These are phyloP conservation scores for Hemicentrotus pulcherrimus DNA, from an alignment of 35 echinoderm and acorn worm genomes.

Conservation along the genomic window DNA sequence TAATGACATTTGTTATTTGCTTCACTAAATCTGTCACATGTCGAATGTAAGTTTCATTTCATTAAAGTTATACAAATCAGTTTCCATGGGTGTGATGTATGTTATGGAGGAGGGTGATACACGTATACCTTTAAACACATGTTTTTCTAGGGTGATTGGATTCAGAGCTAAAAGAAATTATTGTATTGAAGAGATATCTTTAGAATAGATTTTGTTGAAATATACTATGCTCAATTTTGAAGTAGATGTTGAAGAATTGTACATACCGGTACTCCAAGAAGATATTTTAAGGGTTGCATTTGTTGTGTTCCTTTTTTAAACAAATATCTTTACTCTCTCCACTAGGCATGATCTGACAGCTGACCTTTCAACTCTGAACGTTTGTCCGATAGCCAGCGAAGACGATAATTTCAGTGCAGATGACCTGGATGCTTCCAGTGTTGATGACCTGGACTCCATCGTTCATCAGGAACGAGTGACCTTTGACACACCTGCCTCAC, in stretches of 20 bases:
- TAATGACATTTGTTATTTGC: background rate
- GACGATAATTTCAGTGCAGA: slow-evolving; percentile 86
- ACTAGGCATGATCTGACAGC: slow-evolving; percentile 75
- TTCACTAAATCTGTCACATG: background rate
- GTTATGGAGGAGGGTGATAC: too few relatives aligned
- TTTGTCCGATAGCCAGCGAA: slow-evolving; percentile 71
- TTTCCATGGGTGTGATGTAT: background rate
- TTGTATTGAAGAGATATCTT: too few relatives aligned
- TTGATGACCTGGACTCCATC: slow-evolving; percentile 60
- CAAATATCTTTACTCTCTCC: background rate
- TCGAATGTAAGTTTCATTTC: background rate
- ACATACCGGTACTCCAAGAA: too few relatives aligned
- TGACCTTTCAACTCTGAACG: slow-evolving; percentile 76
- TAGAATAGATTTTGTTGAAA: too few relatives aligned
- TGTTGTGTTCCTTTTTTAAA: background rate
- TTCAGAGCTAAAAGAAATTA: too few relatives aligned
- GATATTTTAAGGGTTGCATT: too few relatives aligned
- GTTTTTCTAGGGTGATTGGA: too few relatives aligned
- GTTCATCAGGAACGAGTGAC: slow-evolving; percentile 52
- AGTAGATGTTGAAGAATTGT: too few relatives aligned
- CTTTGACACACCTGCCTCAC: slow-evolving; percentile 73
- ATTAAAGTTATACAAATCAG: background rate
- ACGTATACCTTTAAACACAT: too few relatives aligned
- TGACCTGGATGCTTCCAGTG: slow-evolving; percentile 56
- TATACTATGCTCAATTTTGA: too few relatives aligned